Evolutionary conservation across 2,113 vertebrate species (phyloP), one percentile per base, ranked within the genome.

Genomic region (Gorsachius goisagi): DNA sequence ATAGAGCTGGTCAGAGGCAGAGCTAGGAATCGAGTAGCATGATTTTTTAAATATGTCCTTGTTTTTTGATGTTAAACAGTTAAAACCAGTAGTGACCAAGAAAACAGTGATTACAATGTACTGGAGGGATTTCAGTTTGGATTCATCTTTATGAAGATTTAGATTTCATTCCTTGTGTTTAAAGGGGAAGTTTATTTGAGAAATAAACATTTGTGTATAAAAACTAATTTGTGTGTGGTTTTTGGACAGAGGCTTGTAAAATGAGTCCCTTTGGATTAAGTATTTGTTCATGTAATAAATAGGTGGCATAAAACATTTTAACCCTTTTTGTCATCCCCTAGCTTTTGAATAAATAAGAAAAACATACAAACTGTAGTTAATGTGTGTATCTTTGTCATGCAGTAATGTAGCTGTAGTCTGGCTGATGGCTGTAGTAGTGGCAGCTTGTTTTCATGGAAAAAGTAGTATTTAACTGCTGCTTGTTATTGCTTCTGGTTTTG

Each of bases 151-250:
- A 97, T 97, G 98, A 98, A 98, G 98, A 97, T 98, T 98, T 98
- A 98, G 97, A 97, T 97, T 97, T 95, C 98, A 98, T 98, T 98
- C 98, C 98, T 99, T 98, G 98, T 98, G 99, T 99, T 98, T 98
- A 98, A 98, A 98, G 98, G 98, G 98, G 97, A 98, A 98, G 97
- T 99, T 99, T 99, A 99, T 99, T 99, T 99, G 98, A 98, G 97
- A 98, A 99, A 99, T 99, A 99, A 99, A 99, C 98, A 92, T 99
- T 99, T 99, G 98, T 99, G 99, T 99, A 99, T 98, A 99, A 99
- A 99, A 99, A 95, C 96, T 97, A 98, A 98, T 96, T 97, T 85
- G 74, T 76, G 94, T 83, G 97, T 96, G 95, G 39, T 98, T 98
- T 98, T 98, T 98, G 97, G 97, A 96, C 92, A 97, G 95, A 86